Evolutionary conservation across 2,888 invertebrate genomes (phyloP).

Genomic region (Aphidoletes aphidimyza): DNA sequence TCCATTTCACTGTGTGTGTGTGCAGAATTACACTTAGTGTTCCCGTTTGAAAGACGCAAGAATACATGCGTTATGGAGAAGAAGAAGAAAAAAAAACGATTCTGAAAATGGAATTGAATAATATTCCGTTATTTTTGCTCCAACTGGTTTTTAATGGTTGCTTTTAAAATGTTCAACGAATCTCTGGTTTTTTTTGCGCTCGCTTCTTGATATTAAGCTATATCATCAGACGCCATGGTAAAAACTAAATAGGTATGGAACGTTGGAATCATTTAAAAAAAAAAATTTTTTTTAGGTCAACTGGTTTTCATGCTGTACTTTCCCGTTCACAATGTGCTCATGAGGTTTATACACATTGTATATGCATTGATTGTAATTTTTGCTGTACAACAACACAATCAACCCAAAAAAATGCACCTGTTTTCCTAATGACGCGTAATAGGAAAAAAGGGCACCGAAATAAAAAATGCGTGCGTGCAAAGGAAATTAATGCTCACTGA

Average conservation of each 20-base stretch:
- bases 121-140: slow-evolving; percentile 32
- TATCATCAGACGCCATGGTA: background rate
- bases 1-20: too few species aligned
- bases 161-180: background rate
- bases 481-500: slow-evolving; percentile 21
- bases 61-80: background rate
- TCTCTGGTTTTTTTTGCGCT: background rate
- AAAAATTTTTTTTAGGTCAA: slow-evolving; percentile 51
- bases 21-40: background rate
- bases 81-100: background rate
- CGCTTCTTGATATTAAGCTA: too few species aligned
- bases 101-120: slow-evolving; percentile 24
- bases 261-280: background rate
- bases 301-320: slow-evolving; percentile 17
- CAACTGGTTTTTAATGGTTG: slow-evolving; percentile 24
- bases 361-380: background rate
- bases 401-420: background rate
- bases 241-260: background rate
- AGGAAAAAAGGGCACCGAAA: background rate
- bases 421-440: slow-evolving; percentile 38
- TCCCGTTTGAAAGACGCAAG: background rate
- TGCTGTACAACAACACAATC: background rate
- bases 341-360: too few species aligned
- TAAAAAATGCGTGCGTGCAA: background rate
- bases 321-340: too few species aligned